phyloP scores from a whole-genome alignment of 2,888 invertebrate genomes.

The Aromia moschata region DNA sequence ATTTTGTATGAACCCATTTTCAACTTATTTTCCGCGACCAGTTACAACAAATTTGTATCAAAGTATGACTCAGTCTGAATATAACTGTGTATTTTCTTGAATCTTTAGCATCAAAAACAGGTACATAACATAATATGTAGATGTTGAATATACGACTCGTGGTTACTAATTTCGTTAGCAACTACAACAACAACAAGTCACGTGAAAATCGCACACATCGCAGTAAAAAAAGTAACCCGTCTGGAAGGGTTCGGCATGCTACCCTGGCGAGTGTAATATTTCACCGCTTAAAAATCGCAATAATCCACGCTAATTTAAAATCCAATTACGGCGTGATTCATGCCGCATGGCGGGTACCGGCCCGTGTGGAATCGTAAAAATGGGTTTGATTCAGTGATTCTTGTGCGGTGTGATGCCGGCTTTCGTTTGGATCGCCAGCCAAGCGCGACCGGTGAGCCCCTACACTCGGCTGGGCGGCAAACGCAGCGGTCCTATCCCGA shows the following conservation, averaged over 20 bases:
- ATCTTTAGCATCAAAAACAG: too few relatives aligned
- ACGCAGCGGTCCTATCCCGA: constrained; percentile 51
- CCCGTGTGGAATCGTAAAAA: constrained; percentile 17
- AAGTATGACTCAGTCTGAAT: too few relatives aligned
- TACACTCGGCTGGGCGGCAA: constrained; percentile 47
- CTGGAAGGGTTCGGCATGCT: not conserved
- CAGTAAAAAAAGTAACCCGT: not conserved
- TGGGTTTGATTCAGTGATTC: constrained; percentile 24
- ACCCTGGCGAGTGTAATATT: not conserved
- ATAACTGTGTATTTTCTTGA: too few relatives aligned
- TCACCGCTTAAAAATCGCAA: not conserved
- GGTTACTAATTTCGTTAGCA: too few relatives aligned
- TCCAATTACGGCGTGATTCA: constrained; percentile 9
- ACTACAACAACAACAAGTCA: too few relatives aligned
- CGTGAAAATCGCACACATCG: too few relatives aligned
- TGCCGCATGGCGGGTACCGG: not conserved
- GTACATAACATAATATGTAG: too few relatives aligned
- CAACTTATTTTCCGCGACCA: too few relatives aligned
- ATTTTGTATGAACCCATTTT: too few relatives aligned
- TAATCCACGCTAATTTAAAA: constrained; percentile 6
- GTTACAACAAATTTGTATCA: too few relatives aligned
- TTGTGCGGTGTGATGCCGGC: constrained; percentile 47
- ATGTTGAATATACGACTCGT: too few relatives aligned
- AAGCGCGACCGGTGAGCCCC: constrained; percentile 55
- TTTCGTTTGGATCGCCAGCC: constrained; percentile 54